Conservation (phyloP, 2,113 vertebrate species). For the Heterocephalus glaber region DNA sequence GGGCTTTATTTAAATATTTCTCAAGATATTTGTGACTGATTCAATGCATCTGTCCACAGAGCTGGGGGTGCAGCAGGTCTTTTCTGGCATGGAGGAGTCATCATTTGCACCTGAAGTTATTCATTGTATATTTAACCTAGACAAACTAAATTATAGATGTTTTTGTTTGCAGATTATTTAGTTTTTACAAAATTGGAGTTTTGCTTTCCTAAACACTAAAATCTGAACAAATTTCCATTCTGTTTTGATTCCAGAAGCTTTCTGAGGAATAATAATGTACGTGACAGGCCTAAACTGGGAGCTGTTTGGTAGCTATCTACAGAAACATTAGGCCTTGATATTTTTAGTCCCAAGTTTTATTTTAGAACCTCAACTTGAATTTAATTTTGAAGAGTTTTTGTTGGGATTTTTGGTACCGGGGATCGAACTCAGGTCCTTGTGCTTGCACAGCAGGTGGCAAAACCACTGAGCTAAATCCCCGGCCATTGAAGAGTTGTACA, state of each 20-base stretch:
- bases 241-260: background rate
- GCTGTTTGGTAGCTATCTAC: background rate
- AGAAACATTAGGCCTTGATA: background rate
- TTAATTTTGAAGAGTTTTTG: conserved; percentile 13
- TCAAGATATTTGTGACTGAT: background rate
- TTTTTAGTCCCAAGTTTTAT: background rate
- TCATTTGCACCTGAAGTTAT: background rate
- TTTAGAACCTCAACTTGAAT: conserved; percentile 13
- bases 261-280: background rate
- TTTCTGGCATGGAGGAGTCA: background rate
- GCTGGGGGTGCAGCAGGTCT: too few relatives aligned
- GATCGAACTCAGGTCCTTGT: too few relatives aligned
- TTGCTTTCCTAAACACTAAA: conserved; percentile 35
- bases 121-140: conserved; percentile 20
- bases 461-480: too few relatives aligned
- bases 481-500: too few relatives aligned
- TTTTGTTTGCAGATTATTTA: conserved; percentile 21
- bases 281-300: background rate
- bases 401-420: too few relatives aligned
- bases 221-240: background rate
- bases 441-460: too few relatives aligned
- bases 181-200: conserved; percentile 13
- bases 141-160: background rate
- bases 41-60: background rate
- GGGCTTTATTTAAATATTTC: background rate